These are phyloP conservation scores for Drosophila obscura DNA, from an alignment of 1,140 invertebrate genomes.

Conservation along the genomic window DNA sequence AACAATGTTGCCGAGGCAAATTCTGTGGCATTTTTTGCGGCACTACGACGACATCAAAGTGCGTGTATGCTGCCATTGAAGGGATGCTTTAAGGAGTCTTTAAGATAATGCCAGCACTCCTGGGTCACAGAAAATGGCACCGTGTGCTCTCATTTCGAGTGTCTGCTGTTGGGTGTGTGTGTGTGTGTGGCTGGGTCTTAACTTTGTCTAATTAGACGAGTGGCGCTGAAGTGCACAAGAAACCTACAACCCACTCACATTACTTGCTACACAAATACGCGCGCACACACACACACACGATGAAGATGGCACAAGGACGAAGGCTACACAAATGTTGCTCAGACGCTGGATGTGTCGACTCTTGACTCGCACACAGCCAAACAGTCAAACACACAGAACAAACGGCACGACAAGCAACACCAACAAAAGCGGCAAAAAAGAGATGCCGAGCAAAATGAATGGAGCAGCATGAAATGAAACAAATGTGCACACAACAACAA, in stretches of 20 bases:
- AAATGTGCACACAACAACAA: slow-evolving; percentile 61
- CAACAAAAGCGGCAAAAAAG: slow-evolving; percentile 53
- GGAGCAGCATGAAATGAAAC: slow-evolving; percentile 71
- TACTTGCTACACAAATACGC: slow-evolving; percentile 45
- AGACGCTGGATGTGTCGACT: slow-evolving; percentile 33
- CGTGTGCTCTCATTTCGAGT: slow-evolving; percentile 47
- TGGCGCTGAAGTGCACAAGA: slow-evolving; percentile 66
- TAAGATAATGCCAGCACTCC: slow-evolving; percentile 42
- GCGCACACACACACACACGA: slow-evolving; percentile 1
- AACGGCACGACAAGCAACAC: slow-evolving; percentile 42
- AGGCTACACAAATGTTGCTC: slow-evolving; percentile 56
- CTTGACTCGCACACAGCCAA: slow-evolving; percentile 36
- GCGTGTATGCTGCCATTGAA: slow-evolving; percentile 5
- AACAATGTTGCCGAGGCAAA: slow-evolving; percentile 78
- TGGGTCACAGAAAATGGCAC: slow-evolving; percentile 46
- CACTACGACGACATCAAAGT: slow-evolving; percentile 67
- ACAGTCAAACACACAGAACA: slow-evolving; percentile 31
- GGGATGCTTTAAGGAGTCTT: slow-evolving; percentile 65
- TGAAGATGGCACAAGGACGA: slow-evolving; percentile 57
- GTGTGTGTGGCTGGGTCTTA: slow-evolving; percentile 48
- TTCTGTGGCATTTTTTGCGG: slow-evolving; percentile 72
- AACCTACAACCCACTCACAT: slow-evolving; percentile 43
- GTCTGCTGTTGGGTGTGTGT: slow-evolving; percentile 25
- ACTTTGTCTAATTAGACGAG: slow-evolving; percentile 81
- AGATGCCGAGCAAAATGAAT: slow-evolving; percentile 59